Evolutionary conservation across 1,140 invertebrate species (phyloP).

Genomic region (Calliopsis andreniformis): DNA sequence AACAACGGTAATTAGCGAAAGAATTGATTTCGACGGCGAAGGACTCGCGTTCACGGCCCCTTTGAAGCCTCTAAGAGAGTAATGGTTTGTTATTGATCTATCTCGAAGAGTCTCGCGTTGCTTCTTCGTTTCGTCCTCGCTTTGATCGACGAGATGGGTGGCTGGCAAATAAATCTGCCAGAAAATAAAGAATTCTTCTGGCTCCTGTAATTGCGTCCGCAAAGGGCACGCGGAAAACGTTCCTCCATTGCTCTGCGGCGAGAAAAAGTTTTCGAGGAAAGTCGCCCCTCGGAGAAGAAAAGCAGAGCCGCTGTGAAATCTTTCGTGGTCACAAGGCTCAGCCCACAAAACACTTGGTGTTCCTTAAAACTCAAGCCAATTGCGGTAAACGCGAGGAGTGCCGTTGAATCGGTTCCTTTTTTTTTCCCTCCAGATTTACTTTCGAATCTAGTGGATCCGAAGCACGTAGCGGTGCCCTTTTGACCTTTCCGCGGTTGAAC

Average conservation of each 20-base stretch:
- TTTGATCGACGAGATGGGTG: slow-evolving; percentile 30
- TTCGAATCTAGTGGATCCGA: not conserved
- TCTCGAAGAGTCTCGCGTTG: slow-evolving; percentile 65
- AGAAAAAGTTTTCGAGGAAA: slow-evolving; percentile 12
- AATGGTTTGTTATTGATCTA: slow-evolving; percentile 79
- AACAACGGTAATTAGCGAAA: slow-evolving; percentile 36
- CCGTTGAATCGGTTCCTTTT: too few species aligned
- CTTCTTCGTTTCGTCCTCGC: slow-evolving; percentile 60
- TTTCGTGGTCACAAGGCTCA: slow-evolving; percentile 67
- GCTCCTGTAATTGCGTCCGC: slow-evolving; percentile 18
- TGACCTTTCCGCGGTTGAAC: not conserved
- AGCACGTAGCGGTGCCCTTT: not conserved
- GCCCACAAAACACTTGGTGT: not conserved
- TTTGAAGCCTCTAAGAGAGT: slow-evolving; percentile 60
- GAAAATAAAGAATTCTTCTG: slow-evolving; percentile 48
- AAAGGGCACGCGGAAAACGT: slow-evolving; percentile 1
- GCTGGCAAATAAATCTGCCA: slow-evolving; percentile 33
- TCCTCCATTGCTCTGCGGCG: not conserved
- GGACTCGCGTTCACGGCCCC: slow-evolving; percentile 22
- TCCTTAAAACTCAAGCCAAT: slow-evolving; percentile 2
- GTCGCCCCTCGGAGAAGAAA: too few species aligned
- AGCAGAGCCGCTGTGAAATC: slow-evolving; percentile 64
- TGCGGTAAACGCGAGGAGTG: too few species aligned
- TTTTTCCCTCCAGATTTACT: not conserved
- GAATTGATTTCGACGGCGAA: slow-evolving; percentile 35